Evolutionary conservation across 2,113 vertebrate genomes (phyloP).

Genomic region (Chitala chitala): DNA sequence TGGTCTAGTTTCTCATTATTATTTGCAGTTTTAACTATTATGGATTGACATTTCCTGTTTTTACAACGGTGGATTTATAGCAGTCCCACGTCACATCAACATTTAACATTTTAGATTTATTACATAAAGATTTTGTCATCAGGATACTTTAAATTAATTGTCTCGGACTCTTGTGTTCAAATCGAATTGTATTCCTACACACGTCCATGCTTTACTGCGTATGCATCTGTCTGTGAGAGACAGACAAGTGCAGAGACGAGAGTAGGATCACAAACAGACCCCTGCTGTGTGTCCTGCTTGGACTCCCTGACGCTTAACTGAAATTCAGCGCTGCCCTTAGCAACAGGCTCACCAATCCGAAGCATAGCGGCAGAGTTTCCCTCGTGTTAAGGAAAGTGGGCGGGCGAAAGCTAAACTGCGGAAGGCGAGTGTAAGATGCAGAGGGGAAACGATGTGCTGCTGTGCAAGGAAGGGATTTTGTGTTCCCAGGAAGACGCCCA

Average conservation of each 20-base stretch:
- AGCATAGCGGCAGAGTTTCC: conserved; percentile 1
- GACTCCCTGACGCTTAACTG: background rate
- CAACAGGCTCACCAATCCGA: conserved; percentile 22
- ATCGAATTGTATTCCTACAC: no score
- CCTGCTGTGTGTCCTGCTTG: background rate
- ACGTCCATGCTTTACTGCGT: no score
- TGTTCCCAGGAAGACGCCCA: background rate
- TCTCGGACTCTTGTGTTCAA: no score
- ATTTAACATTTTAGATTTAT: no score
- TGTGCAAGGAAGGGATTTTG: background rate
- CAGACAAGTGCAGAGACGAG: background rate
- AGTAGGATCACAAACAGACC: no score
- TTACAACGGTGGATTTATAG: no score
- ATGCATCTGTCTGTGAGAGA: background rate
- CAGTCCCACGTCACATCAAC: no score
- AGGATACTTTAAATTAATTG: no score
- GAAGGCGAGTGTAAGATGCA: background rate
- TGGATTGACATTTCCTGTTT: background rate
- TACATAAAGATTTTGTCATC: no score
- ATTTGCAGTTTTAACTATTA: background rate
- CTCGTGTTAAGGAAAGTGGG: background rate
- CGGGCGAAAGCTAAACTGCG: background rate
- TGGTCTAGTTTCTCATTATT: no score
- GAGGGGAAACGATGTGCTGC: no score
- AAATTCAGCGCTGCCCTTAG: conserved; percentile 28